A percentile compares a stretch with the other conserved stretches of the same genome.
These are phyloP conservation scores for Craniophora ligustri DNA, from an alignment of 2,888 invertebrate genomes.

Conservation along the genomic window DNA sequence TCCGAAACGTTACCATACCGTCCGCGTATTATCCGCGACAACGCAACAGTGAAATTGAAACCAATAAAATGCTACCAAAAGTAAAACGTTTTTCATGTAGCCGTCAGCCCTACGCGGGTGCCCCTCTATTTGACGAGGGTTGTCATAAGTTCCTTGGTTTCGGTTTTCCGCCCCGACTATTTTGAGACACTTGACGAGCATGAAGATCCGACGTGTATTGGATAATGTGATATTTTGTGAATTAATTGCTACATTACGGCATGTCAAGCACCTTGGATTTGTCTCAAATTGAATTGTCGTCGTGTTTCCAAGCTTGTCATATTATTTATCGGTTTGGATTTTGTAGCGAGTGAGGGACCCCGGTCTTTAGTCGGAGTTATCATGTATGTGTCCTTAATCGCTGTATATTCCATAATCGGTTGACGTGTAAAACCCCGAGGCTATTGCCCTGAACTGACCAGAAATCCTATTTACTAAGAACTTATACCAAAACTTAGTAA, in stretches of 20 bases:
- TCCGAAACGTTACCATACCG: conserved; percentile 57
- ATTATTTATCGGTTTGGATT: no score
- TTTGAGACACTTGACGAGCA: conserved; percentile 58
- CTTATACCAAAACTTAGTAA: no score
- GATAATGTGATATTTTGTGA: conserved; percentile 33
- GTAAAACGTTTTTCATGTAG: conserved; percentile 84
- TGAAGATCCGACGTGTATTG: conserved; percentile 58
- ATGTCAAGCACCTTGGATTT: conserved; percentile 8
- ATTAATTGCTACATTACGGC: conserved; percentile 27
- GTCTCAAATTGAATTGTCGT: conserved; percentile 1
- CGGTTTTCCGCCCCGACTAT: conserved; percentile 43
- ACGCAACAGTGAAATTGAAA: conserved; percentile 84
- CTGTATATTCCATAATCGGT: no score
- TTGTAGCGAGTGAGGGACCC: no score
- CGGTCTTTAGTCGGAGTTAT: no score
- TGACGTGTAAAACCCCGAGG: no score
- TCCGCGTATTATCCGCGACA: conserved; percentile 70
- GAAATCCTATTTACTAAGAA: no score
- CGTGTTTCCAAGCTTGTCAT: no score
- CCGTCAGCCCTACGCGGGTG: conserved; percentile 59
- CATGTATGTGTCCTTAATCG: no score
- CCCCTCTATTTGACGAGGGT: conserved; percentile 78
- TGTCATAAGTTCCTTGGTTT: conserved; percentile 83
- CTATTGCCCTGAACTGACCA: no score
- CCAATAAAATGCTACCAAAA: conserved; percentile 83